A percentile compares a stretch with the other conserved stretches of the same genome.
Conservation (phyloP, 2,888 invertebrate species). For the Metallyticus violacea region DNA sequence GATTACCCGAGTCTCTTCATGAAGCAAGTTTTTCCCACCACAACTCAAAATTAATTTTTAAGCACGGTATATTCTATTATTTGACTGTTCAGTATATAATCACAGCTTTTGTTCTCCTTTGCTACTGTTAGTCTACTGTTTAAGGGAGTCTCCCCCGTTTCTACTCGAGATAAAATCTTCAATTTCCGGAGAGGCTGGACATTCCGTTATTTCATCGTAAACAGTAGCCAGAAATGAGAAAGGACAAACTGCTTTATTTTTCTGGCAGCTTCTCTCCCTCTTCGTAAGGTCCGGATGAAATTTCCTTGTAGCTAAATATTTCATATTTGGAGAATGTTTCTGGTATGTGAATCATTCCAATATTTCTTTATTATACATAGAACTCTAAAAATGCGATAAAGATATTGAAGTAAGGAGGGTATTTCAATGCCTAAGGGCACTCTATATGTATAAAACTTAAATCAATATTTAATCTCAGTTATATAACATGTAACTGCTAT, state of each 20-base stretch:
- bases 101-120: too few species aligned
- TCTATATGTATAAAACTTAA: too few species aligned
- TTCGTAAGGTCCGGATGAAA: not conserved
- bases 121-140: not conserved
- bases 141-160: not conserved
- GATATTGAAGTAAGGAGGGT: too few species aligned
- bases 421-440: too few species aligned
- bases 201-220: not conserved
- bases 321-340: not conserved
- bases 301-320: not conserved
- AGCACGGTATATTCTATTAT: too few species aligned
- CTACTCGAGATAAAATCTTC: not conserved
- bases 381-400: too few species aligned
- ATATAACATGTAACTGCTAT: too few species aligned
- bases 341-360: not conserved
- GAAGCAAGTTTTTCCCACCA: too few species aligned
- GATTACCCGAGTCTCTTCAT: too few species aligned
- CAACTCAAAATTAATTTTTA: not conserved
- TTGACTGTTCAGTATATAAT: too few species aligned
- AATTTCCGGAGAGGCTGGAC: not conserved
- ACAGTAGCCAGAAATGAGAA: not conserved
- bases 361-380: not conserved
- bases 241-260: not conserved
- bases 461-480: too few species aligned
- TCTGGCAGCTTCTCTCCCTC: not conserved